phyloP scores from a whole-genome alignment of 2,888 invertebrate genomes.

The Mayetiola destructor region DNA sequence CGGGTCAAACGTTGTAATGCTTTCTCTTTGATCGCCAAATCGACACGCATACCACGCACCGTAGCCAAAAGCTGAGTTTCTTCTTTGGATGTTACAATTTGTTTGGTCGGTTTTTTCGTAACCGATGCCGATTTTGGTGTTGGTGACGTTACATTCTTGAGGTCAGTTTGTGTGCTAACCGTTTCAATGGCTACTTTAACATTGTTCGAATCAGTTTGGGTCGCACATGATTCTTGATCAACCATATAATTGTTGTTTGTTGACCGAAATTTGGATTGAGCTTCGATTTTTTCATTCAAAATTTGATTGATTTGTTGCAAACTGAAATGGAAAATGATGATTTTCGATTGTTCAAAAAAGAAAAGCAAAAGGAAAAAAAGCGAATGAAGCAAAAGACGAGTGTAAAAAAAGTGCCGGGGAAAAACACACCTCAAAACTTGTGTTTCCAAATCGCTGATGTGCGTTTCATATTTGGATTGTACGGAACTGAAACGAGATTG shows the following conservation, averaged over 20 bases:
- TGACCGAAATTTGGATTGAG: background rate
- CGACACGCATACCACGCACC: slow-evolving; percentile 61
- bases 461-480: slow-evolving; percentile 60
- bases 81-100: slow-evolving; percentile 47
- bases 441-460: slow-evolving; percentile 58
- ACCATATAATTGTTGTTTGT: slow-evolving; percentile 29
- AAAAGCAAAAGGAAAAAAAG: background rate
- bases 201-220: slow-evolving; percentile 25
- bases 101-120: slow-evolving; percentile 41
- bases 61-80: slow-evolving; percentile 65
- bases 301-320: slow-evolving; percentile 38
- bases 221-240: slow-evolving; percentile 24
- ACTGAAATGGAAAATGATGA: slow-evolving; percentile 24
- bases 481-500: slow-evolving; percentile 64
- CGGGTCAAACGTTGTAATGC: slow-evolving; percentile 54
- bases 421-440: slow-evolving; percentile 39
- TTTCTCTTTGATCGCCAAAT: slow-evolving; percentile 59
- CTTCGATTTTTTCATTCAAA: slow-evolving; percentile 41
- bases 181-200: slow-evolving; percentile 18
- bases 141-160: slow-evolving; percentile 28
- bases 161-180: slow-evolving; percentile 34
- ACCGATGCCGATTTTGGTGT: slow-evolving; percentile 35
- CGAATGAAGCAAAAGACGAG: background rate
- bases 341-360: background rate
- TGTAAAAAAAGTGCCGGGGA: background rate